Percentiles rank a stretch among this genome's conserved stretches.
Conservation (phyloP, 2,797 vertebrate genomes). For the Pangasius macronema region DNA sequence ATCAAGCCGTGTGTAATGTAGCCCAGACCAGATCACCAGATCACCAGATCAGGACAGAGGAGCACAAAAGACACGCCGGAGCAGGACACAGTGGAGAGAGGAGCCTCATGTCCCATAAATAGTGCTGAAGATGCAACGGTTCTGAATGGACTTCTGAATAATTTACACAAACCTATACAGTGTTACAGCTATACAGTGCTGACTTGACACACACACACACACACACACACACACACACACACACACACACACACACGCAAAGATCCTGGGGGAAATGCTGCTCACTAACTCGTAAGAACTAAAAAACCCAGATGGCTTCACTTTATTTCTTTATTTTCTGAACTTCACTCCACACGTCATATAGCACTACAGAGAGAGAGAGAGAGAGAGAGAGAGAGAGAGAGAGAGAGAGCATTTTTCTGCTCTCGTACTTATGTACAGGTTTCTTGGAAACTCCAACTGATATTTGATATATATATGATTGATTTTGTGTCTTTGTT, state of each 20-base stretch:
- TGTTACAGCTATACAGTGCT: background rate
- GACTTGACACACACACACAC: background rate
- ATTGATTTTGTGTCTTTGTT: background rate
- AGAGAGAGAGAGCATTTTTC: background rate
- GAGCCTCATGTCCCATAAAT: background rate
- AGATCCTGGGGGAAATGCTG: conserved; percentile 8
- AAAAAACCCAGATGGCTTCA: background rate
- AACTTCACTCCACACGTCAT: background rate
- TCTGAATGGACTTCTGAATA: background rate
- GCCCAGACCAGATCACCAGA: conserved; percentile 54
- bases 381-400: background rate
- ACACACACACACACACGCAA: background rate
- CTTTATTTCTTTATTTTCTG: background rate
- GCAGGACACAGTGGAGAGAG: background rate
- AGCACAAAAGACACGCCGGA: background rate
- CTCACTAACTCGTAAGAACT: background rate
- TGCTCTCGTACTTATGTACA: background rate
- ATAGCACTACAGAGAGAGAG: background rate
- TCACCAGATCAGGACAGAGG: conserved; percentile 17
- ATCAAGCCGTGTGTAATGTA: conserved; percentile 95
- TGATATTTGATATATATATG: background rate
- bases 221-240: background rate
- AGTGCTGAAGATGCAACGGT: background rate
- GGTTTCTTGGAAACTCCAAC: background rate
- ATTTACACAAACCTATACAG: background rate